Base-by-base conservation (phyloP, 2,797 vertebrate species). In the Pterois miles region DNA sequence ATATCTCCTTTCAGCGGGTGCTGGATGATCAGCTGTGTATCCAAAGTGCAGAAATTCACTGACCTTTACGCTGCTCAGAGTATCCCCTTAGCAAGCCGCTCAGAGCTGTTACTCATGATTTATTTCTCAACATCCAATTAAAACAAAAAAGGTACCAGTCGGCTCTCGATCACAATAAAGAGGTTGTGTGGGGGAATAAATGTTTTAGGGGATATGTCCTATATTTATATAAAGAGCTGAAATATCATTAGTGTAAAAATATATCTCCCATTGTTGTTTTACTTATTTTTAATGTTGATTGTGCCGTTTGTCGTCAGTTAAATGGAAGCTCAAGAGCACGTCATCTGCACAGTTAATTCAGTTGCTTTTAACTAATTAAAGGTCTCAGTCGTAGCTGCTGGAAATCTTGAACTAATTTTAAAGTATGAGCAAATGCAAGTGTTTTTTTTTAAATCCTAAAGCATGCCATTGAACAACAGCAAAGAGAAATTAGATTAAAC, bases 341-440 rank as follows among this genome's bases (percentile, higher is more conserved):
- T 60, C 16, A 68, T 78, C 29, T 59, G 48, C 52, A 60, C 52
- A 22, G 54, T 18, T 72, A 40, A 76, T 79, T 79, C n/a, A 68
- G 53, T 78, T 85, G 38, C 70, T 58, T 83, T 85, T 60, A 31
- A 64, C 46, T 86, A 82, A 89, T 85, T 90, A 76, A 83, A 86
- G 18, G 53, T 76, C 79, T 78, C 18, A 48, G 34, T 84, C 65
- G 75, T 58, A 72, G 63, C 56, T 63, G 65, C 31, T 72, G 14
- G 11, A 60, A 82, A 67, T 25, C 48, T 68, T 73, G 58, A 78
- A 60, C 11, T 33, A 20, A 29, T 56, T 65, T 68, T 78, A 53
- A 82, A 78, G 67, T 48, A 65, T 52, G 57, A 38, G 25, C 31
- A 63, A 72, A 58, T 6, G 3, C 43, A 66, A 31, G n/a, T n/a